Percentiles rank a stretch among this genome's conserved stretches.
Conservation (phyloP, 2,797 vertebrate genomes). For the Paedocypris micromegethes region DNA sequence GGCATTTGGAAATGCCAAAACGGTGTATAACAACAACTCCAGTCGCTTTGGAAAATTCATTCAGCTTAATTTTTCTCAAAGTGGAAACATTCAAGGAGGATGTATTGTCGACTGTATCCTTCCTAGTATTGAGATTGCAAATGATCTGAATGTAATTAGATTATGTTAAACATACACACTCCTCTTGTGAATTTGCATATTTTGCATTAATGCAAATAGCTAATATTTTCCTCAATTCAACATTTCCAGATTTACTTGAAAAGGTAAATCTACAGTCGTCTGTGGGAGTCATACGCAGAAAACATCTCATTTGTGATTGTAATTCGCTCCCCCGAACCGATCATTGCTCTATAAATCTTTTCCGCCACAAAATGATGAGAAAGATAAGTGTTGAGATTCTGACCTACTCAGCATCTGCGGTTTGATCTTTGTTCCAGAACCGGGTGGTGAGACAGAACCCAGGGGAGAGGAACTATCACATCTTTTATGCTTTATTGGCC, state of each 20-base stretch:
- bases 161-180: neutral
- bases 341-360: neutral
- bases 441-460: slow-evolving; percentile 90
- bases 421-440: slow-evolving; percentile 67
- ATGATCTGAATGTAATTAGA: neutral
- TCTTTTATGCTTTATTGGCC: slow-evolving; percentile 86
- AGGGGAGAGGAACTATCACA: slow-evolving; percentile 88
- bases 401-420: slow-evolving; percentile 25
- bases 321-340: neutral
- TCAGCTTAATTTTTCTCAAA: slow-evolving; percentile 87
- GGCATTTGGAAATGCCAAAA: slow-evolving; percentile 91
- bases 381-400: slow-evolving; percentile 14
- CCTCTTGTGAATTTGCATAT: neutral
- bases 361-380: slow-evolving; percentile 1
- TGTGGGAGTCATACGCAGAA: neutral
- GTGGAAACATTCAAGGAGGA: slow-evolving; percentile 89
- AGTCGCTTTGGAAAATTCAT: slow-evolving; percentile 94
- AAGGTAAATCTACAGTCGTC: slow-evolving; percentile 68
- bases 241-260: slow-evolving; percentile 83
- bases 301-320: neutral
- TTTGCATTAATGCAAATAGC: neutral
- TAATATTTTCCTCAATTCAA: slow-evolving; percentile 62
- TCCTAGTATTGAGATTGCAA: neutral
- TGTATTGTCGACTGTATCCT: slow-evolving; percentile 92
- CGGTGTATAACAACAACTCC: slow-evolving; percentile 94